Conservation (phyloP, 1,140 invertebrate species). For the Mylabris phalerata region DNA sequence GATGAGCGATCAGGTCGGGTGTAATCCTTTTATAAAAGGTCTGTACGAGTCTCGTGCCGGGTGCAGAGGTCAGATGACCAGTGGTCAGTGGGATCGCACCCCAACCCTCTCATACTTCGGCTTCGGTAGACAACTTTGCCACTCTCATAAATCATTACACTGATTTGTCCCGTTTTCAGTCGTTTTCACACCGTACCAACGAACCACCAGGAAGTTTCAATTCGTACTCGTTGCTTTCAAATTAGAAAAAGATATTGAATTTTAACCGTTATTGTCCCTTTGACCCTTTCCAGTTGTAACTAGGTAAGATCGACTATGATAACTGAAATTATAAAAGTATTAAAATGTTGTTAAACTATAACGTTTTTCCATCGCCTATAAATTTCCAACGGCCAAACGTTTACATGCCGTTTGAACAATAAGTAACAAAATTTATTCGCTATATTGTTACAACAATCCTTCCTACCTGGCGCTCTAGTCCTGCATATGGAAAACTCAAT, state of each 20-base stretch:
- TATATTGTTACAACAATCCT: slow-evolving; percentile 28
- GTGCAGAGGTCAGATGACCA: slow-evolving; percentile 17
- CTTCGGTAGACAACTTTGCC: slow-evolving; percentile 1
- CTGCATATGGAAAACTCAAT: slow-evolving; percentile 12
- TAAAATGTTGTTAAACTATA: too few relatives aligned
- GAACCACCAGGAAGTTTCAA: too few relatives aligned
- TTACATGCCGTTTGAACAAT: neutral
- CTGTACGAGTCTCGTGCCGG: slow-evolving; percentile 10
- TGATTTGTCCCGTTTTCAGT: neutral
- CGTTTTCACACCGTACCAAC: neutral
- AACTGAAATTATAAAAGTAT: too few relatives aligned
- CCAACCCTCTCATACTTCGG: neutral
- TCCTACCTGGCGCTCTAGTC: slow-evolving; percentile 1
- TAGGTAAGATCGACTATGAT: too few relatives aligned
- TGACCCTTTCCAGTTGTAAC: too few relatives aligned
- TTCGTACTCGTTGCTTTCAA: too few relatives aligned
- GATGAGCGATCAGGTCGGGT: slow-evolving; percentile 12
- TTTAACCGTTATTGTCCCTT: too few relatives aligned
- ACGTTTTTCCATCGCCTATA: neutral
- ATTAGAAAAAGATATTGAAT: too few relatives aligned
- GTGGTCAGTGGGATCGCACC: slow-evolving; percentile 1
- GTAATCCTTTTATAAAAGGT: slow-evolving; percentile 16
- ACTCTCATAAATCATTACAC: slow-evolving; percentile 7
- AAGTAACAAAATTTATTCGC: slow-evolving; percentile 23
- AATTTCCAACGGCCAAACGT: slow-evolving; percentile 1